phyloP scores from a whole-genome alignment of 2,113 vertebrate genomes.

The Motacilla tschutschensis region DNA sequence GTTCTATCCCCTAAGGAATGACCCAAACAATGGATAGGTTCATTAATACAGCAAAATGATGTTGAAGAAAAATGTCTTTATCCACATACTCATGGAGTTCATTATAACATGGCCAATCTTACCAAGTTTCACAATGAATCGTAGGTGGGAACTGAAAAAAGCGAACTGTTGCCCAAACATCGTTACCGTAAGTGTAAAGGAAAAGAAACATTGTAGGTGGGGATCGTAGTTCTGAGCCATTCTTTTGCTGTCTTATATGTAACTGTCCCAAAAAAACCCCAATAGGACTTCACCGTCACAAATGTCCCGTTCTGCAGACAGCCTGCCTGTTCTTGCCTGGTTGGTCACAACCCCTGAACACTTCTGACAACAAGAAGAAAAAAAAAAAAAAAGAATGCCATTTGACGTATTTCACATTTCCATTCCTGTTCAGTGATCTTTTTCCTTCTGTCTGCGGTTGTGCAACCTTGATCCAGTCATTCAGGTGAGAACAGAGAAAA shows the following conservation, averaged over 20 bases:
- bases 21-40: background rate
- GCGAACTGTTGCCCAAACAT: conserved; percentile 59
- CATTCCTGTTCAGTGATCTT: conserved; percentile 22
- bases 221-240: conserved; percentile 71
- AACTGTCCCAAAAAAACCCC: conserved; percentile 41
- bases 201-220: conserved; percentile 79
- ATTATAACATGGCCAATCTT: conserved; percentile 51
- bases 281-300: conserved; percentile 36
- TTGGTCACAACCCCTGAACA: background rate
- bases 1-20: background rate
- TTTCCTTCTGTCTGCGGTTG: conserved; percentile 42
- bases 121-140: conserved; percentile 74
- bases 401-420: conserved; percentile 49
- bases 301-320: background rate
- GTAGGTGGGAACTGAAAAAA: conserved; percentile 69
- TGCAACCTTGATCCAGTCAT: conserved; percentile 27
- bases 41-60: background rate
- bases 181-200: conserved; percentile 82
- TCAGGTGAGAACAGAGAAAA: conserved; percentile 31
- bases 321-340: background rate
- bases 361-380: background rate
- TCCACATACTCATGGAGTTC: conserved; percentile 40
- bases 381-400: background rate
- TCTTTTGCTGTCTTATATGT: conserved; percentile 40
- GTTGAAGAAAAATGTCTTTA: conserved; percentile 27